Conservation (phyloP, 2,797 vertebrate species). For the Crenichthys baileyi region DNA sequence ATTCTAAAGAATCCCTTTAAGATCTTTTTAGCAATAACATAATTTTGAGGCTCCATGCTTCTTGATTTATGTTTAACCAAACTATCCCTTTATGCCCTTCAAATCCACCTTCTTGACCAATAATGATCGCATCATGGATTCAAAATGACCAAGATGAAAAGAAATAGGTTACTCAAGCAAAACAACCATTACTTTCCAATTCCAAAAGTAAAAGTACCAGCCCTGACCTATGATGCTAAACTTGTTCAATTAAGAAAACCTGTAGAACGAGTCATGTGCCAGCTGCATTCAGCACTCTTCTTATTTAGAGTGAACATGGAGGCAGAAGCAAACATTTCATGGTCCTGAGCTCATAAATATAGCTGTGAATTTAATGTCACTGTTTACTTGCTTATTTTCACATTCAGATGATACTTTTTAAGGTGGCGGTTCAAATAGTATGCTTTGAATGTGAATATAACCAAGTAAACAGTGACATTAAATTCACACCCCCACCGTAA, state of each 20-base stretch:
- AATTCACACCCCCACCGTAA: too few relatives aligned
- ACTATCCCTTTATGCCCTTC: background rate
- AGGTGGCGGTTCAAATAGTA: too few relatives aligned
- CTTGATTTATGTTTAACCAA: background rate
- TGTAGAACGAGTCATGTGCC: background rate
- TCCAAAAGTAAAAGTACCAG: background rate
- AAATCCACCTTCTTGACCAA: background rate
- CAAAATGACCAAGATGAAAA: background rate
- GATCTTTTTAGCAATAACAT: background rate
- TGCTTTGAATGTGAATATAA: too few relatives aligned
- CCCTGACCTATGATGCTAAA: background rate
- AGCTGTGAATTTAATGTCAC: background rate
- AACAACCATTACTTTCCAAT: background rate
- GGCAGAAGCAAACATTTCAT: background rate
- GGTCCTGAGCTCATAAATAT: background rate
- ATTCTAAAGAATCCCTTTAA: background rate
- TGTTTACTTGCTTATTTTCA: background rate
- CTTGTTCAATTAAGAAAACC: background rate
- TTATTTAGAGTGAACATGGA: background rate
- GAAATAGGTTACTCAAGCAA: background rate
- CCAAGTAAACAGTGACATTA: too few relatives aligned
- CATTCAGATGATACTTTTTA: too few relatives aligned
- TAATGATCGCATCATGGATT: background rate
- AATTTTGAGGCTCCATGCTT: background rate
- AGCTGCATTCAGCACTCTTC: background rate